Base-by-base conservation (phyloP, 2,113 vertebrate species). In the Penelope pileata region DNA sequence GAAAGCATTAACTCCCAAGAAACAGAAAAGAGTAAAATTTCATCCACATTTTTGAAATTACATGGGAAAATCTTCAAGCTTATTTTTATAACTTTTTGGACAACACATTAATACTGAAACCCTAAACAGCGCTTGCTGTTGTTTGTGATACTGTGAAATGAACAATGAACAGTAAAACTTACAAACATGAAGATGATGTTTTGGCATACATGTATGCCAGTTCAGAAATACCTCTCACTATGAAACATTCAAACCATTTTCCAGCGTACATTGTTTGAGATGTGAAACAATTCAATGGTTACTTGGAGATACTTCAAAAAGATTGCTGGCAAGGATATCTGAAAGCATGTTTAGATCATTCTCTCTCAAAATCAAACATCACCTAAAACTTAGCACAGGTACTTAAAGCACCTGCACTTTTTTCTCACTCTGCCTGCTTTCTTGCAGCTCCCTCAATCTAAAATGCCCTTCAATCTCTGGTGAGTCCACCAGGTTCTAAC, bases 1-100 rank as follows among this genome's bases (percentile, higher is more conserved):
- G 56, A 94, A 84, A 72, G 24, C n/a, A 64, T 48, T 89, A 86
- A 74, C n/a, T 88, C 60, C 58, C 23, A 81, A 91, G 48, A 86
- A 80, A 63, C 23, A 67, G 8, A 74, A 93, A 83, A 59, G 0
- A 88, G 22, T 51, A 64, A 79, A 54, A 88, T 77, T 90, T 83
- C 16, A 54, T 54, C n/a, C 32, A 47, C 22, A 21, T 67, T 83
- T 92, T 67, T 93, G 32, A 83, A 51, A 83, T 13, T 10, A 80
- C 9, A 38, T 1, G 1, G 27, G 56, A 86, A 88, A 68, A 66
- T n/a, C 67, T 83, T 83, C 75, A 86, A 68, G 27, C 10, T 16
- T 63, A 1, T 70, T 90, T 69, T 83, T 45, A 36, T 53, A 76
- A 56, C 16, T 74, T 73, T 18, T 19, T 74, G 21, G 70, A 40